These are phyloP conservation scores for Sebastes iracundus DNA, from an alignment of 2,797 vertebrate species.

Conservation along the genomic window DNA sequence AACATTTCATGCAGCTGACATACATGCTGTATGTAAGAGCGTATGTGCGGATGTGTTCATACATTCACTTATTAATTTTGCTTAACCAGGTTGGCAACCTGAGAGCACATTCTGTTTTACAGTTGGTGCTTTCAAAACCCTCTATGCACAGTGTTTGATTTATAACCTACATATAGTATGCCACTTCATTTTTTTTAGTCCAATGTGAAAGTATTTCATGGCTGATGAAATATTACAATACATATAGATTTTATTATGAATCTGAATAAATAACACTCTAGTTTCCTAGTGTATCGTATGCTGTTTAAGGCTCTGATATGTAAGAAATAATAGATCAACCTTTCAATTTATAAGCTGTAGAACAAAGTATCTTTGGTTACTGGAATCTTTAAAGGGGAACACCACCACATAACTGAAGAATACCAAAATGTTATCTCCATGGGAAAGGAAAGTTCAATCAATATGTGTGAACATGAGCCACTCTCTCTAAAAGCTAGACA, in stretches of 20 bases:
- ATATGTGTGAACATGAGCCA: not conserved
- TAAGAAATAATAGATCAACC: not conserved
- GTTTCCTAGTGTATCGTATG: not conserved
- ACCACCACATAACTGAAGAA: not conserved
- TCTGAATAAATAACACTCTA: not conserved
- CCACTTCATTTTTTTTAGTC: too few species aligned
- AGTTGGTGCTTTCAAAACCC: not conserved
- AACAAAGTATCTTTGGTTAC: not conserved
- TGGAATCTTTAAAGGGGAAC: not conserved
- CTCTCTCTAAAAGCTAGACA: not conserved
- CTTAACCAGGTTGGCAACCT: not conserved
- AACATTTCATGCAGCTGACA: constrained; percentile 53
- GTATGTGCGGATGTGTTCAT: not conserved
- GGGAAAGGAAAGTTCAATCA: not conserved
- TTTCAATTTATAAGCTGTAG: not conserved
- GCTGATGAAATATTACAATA: not conserved
- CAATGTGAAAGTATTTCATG: not conserved
- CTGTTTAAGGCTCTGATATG: not conserved
- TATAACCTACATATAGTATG: not conserved
- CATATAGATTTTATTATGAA: not conserved
- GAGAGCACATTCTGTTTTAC: not conserved
- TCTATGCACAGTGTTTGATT: not conserved
- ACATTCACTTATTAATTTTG: not conserved
- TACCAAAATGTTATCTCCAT: not conserved
- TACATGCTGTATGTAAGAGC: not conserved